A percentile compares a stretch with the other conserved stretches of the same genome.
Conservation (phyloP, 1,140 invertebrate genomes). For the Ceratosolen fusciceps region DNA sequence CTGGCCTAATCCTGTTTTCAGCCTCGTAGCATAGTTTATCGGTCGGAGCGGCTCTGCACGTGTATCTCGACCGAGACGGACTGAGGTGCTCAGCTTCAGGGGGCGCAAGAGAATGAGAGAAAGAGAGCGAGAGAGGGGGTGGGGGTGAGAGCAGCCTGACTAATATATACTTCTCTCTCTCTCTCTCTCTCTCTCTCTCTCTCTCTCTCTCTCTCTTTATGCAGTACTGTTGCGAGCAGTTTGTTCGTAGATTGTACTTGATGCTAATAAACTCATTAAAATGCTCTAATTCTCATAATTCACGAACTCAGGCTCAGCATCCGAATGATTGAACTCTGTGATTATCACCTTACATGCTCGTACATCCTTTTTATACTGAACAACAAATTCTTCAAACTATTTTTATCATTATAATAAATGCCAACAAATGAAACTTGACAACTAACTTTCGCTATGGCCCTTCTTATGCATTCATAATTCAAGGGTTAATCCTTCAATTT, state of each 20-base stretch:
- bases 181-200: no score
- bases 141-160: neutral
- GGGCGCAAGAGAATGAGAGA: neutral
- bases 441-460: no score
- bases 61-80: no score
- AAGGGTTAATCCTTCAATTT: no score
- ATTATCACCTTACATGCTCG: no score
- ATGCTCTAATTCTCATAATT: slow-evolving; percentile 40
- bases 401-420: no score
- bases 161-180: no score
- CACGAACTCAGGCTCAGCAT: neutral
- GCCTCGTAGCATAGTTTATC: slow-evolving; percentile 40
- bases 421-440: no score
- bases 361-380: no score
- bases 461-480: no score
- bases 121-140: neutral
- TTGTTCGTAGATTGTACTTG: slow-evolving; percentile 29
- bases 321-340: neutral
- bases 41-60: slow-evolving; percentile 30
- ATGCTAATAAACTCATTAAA: slow-evolving; percentile 39
- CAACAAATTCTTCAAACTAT: no score
- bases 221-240: neutral
- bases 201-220: neutral
- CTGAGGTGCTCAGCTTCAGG: no score
- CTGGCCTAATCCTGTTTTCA: slow-evolving; percentile 49